Evolutionary conservation across 2,888 invertebrate genomes (phyloP).

Genomic region (Leptopilina myrica): DNA sequence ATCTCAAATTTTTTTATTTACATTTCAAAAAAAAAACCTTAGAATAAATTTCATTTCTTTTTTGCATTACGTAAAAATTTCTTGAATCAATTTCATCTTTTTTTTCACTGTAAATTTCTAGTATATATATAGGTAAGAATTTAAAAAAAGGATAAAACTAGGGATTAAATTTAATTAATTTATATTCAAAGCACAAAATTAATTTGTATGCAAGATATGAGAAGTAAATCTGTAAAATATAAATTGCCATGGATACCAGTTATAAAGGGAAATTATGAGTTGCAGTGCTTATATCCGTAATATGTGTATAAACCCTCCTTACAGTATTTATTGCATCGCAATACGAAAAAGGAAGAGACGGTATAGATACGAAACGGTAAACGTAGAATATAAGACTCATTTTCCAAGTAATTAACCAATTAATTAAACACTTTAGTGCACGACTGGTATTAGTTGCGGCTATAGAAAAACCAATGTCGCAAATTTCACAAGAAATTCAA

Average conservation of each 20-base stretch:
- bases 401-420: conserved; percentile 20
- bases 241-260: background rate
- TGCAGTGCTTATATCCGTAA: conserved; percentile 34
- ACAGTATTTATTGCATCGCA: conserved; percentile 29
- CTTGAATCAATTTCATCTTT: too few species aligned
- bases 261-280: conserved; percentile 38
- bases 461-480: background rate
- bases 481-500: conserved; percentile 8
- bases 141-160: background rate
- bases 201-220: background rate
- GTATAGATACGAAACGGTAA: conserved; percentile 19
- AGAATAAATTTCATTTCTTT: background rate
- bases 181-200: conserved; percentile 9
- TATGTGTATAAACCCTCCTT: background rate
- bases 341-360: conserved; percentile 29
- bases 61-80: background rate
- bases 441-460: background rate
- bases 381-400: conserved; percentile 6
- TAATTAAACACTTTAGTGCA: conserved; percentile 23
- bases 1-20: background rate
- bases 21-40: background rate
- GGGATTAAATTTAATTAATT: conserved; percentile 10
- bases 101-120: too few species aligned
- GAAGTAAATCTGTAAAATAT: conserved; percentile 16
- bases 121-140: too few species aligned